Percentiles rank a stretch among this genome's conserved stretches.
Conservation (phyloP, 2,113 vertebrate species). For the Pithys albifrons region DNA sequence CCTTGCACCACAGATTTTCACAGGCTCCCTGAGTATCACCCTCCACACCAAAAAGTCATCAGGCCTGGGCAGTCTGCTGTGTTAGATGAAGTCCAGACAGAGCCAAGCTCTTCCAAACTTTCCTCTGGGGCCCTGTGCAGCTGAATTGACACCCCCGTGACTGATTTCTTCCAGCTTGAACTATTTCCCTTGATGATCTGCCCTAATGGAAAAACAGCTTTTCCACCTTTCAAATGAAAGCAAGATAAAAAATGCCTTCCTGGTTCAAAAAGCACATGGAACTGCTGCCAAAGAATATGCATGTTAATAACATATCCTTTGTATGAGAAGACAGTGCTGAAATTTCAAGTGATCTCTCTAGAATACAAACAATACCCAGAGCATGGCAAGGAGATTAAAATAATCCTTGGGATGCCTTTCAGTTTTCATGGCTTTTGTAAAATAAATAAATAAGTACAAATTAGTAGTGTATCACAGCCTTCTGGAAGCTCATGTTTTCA, state of each 20-base stretch:
- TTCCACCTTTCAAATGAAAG: slow-evolving; percentile 51
- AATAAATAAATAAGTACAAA: slow-evolving; percentile 34
- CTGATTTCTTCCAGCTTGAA: slow-evolving; percentile 62
- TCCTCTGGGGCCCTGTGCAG: slow-evolving; percentile 27
- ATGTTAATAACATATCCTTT: slow-evolving; percentile 39
- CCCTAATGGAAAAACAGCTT: slow-evolving; percentile 39
- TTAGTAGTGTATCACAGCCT: neutral
- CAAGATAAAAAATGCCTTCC: slow-evolving; percentile 54
- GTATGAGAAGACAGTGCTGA: neutral
- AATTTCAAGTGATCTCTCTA: slow-evolving; percentile 23
- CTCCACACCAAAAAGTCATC: neutral
- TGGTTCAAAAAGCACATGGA: slow-evolving; percentile 13
- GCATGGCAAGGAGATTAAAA: slow-evolving; percentile 41
- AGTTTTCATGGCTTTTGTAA: slow-evolving; percentile 19
- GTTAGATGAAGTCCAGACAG: slow-evolving; percentile 30
- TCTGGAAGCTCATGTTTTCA: neutral
- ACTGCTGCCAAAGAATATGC: slow-evolving; percentile 24
- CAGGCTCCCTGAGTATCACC: neutral
- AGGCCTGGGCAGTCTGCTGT: accelerated
- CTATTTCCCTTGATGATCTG: slow-evolving; percentile 43
- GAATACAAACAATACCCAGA: slow-evolving; percentile 37
- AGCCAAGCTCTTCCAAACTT: neutral
- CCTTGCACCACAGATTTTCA: neutral
- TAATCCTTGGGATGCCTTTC: slow-evolving; percentile 14
- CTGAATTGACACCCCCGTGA: slow-evolving; percentile 41